A percentile compares a stretch with the other conserved stretches of the same genome.
Conservation (phyloP, 2,113 vertebrate species). For the Leptocoma aspasia region DNA sequence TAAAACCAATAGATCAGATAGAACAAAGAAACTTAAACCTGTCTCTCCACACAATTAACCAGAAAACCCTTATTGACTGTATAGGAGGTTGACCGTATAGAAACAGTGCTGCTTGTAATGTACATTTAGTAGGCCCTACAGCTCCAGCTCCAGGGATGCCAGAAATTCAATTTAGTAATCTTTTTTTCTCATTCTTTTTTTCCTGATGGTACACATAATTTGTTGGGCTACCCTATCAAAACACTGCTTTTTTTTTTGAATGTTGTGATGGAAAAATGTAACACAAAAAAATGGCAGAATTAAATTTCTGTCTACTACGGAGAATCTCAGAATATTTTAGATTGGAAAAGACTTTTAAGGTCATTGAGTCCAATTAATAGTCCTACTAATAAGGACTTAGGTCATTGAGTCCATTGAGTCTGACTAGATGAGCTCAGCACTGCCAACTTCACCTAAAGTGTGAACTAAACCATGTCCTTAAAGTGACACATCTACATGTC, state of each 20-base stretch:
- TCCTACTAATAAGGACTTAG: neutral
- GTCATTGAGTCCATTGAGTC: neutral
- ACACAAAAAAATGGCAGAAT: neutral
- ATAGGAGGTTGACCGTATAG: fast-evolving
- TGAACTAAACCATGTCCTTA: neutral
- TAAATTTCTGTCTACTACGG: neutral
- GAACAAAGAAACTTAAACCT: neutral
- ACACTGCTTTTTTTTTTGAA: neutral
- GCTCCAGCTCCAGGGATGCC: neutral
- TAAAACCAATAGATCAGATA: neutral
- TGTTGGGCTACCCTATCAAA: neutral
- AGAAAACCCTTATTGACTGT: neutral
- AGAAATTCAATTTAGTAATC: neutral
- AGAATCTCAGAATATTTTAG: neutral
- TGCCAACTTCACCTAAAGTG: neutral
- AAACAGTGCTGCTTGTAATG: neutral
- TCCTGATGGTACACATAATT: neutral
- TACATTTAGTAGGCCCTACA: neutral
- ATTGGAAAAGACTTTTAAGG: neutral
- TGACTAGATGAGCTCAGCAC: neutral
- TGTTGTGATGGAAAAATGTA: neutral
- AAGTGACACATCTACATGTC: neutral
- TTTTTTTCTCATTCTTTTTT: neutral
- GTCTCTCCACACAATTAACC: neutral
- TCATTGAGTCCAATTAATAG: neutral